Evolutionary conservation across 2,113 vertebrate species (phyloP).

Genomic region (Tetrao urogallus): DNA sequence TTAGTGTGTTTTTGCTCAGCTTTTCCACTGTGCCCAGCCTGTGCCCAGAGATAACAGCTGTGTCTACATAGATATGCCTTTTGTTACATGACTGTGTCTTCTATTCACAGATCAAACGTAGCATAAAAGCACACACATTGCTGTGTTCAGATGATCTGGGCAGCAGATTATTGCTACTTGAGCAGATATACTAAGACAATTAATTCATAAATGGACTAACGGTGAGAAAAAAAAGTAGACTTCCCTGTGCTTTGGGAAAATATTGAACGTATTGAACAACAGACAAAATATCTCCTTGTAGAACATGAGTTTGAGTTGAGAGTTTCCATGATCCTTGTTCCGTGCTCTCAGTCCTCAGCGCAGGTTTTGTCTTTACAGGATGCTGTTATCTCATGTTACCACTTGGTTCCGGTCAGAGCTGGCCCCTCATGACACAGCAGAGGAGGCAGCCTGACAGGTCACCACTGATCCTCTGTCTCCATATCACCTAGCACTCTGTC

Average conservation of each 20-base stretch:
- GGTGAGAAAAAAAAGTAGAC: not conserved
- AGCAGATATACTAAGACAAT: not conserved
- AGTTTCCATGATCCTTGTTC: constrained; percentile 45
- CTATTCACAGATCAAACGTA: not conserved
- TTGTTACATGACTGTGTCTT: not conserved
- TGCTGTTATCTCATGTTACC: constrained; percentile 50
- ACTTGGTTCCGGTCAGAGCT: not conserved
- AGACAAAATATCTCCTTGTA: not conserved
- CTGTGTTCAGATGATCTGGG: not conserved
- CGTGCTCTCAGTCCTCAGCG: not conserved
- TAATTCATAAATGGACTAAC: not conserved
- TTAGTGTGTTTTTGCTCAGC: not conserved
- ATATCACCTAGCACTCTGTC: not conserved
- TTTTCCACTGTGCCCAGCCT: not conserved
- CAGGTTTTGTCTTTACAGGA: not conserved
- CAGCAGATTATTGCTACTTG: not conserved
- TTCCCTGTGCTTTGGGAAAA: not conserved
- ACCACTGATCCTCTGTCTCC: not conserved
- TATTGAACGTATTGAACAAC: not conserved
- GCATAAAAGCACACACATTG: not conserved
- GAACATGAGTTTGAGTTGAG: constrained; percentile 6
- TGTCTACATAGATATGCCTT: not conserved
- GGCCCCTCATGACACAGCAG: not conserved
- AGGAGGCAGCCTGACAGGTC: not conserved
- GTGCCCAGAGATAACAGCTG: not conserved